A percentile compares a stretch with the other conserved stretches of the same genome.
phyloP scores from a whole-genome alignment of 2,888 invertebrate genomes.

The Sinodicranocentrus sp. region DNA sequence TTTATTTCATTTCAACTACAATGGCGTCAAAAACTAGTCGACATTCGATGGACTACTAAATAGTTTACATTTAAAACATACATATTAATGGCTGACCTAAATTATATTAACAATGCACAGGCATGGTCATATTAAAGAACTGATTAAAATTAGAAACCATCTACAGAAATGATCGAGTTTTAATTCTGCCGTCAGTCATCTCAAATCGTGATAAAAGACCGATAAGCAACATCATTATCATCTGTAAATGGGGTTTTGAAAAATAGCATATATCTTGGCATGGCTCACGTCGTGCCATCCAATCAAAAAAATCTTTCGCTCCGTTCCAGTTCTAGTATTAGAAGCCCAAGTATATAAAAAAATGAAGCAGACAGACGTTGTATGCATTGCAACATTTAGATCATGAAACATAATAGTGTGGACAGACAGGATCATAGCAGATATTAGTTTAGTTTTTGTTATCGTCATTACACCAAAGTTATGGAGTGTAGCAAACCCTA shows the following conservation, averaged over 20 bases:
- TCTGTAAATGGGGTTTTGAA: slow-evolving; percentile 13
- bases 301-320: slow-evolving; percentile 45
- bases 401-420: not conserved
- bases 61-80: too few species aligned
- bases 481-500: slow-evolving; percentile 38
- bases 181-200: slow-evolving; percentile 60
- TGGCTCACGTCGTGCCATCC: slow-evolving; percentile 35
- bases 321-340: slow-evolving; percentile 54
- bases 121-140: not conserved
- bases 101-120: too few species aligned
- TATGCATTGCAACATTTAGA: not conserved
- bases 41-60: too few species aligned
- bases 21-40: too few species aligned
- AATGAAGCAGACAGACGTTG: too few species aligned
- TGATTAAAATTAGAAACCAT: slow-evolving; percentile 43
- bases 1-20: too few species aligned
- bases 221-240: slow-evolving; percentile 48
- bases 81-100: too few species aligned
- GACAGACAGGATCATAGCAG: not conserved
- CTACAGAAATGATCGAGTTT: slow-evolving; percentile 35
- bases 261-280: not conserved
- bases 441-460: too few species aligned
- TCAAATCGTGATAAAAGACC: slow-evolving; percentile 44
- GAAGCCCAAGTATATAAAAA: too few species aligned
- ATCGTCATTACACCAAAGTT: not conserved